Percentiles rank a stretch among this genome's conserved stretches.
These are phyloP conservation scores for Micrasema longulum DNA, from an alignment of 1,140 invertebrate species.

Conservation along the genomic window DNA sequence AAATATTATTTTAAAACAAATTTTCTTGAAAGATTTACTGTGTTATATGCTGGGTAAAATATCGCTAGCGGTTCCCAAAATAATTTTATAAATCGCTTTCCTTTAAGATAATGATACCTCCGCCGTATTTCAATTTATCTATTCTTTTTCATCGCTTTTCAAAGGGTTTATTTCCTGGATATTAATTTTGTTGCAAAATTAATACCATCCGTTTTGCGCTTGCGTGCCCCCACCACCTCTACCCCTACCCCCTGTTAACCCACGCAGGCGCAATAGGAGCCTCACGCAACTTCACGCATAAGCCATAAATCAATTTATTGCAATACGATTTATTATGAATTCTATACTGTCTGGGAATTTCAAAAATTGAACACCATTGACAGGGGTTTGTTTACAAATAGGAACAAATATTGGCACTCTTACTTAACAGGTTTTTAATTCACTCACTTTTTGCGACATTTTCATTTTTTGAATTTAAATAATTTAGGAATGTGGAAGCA, in stretches of 20 bases:
- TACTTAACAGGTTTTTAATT: too few relatives aligned
- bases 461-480: too few relatives aligned
- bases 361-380: constrained; percentile 4
- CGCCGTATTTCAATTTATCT: too few relatives aligned
- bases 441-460: too few relatives aligned
- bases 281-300: constrained; percentile 32
- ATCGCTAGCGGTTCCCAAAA: too few relatives aligned
- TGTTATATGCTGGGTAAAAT: too few relatives aligned
- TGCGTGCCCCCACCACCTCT: constrained; percentile 5
- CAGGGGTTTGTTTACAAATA: constrained; percentile 2
- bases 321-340: constrained; percentile 18
- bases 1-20: too few relatives aligned
- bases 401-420: too few relatives aligned
- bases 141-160: constrained; percentile 14
- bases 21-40: too few relatives aligned
- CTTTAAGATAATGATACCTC: too few relatives aligned
- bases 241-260: not conserved
- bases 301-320: constrained; percentile 30
- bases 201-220: constrained; percentile 3
- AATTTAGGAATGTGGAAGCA: too few relatives aligned
- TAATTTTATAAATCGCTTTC: too few relatives aligned
- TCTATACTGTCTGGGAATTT: not conserved
- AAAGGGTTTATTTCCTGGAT: constrained; percentile 28
- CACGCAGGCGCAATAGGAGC: constrained; percentile 8
- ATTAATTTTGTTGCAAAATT: constrained; percentile 34